phyloP scores from a whole-genome alignment of 2,797 vertebrate genomes.

The Sphaeramia orbicularis region DNA sequence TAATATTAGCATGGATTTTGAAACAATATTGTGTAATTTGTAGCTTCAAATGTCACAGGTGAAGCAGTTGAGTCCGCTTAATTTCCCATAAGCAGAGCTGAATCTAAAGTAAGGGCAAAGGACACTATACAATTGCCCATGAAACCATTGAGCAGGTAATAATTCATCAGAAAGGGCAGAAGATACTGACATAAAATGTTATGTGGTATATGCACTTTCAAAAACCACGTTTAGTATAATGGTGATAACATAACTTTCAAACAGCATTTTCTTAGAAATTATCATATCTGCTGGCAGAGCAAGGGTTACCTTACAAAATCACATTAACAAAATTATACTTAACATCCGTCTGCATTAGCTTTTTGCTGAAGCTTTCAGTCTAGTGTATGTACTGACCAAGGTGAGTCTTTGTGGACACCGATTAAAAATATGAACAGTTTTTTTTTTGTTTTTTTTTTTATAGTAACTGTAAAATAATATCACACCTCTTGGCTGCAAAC shows the following conservation, averaged over 20 bases:
- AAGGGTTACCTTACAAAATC: slow-evolving; percentile 21
- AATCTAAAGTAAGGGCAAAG: slow-evolving; percentile 46
- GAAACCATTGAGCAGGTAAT: slow-evolving; percentile 57
- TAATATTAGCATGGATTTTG: slow-evolving; percentile 4
- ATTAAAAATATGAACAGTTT: slow-evolving; percentile 16
- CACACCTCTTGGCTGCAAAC: slow-evolving; percentile 6
- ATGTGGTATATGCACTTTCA: slow-evolving; percentile 47
- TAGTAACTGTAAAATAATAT: slow-evolving; percentile 26
- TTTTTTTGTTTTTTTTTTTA: no score
- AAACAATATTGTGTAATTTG: slow-evolving; percentile 6
- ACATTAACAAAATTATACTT: slow-evolving; percentile 29
- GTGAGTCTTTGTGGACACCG: slow-evolving; percentile 9
- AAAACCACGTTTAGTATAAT: slow-evolving; percentile 44
- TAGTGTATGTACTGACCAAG: slow-evolving; percentile 26
- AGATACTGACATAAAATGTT: slow-evolving; percentile 32
- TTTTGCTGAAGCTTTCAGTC: slow-evolving; percentile 21
- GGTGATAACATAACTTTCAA: slow-evolving; percentile 36
- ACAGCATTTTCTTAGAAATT: slow-evolving; percentile 13
- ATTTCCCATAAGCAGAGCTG: slow-evolving; percentile 31
- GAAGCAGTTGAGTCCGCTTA: slow-evolving; percentile 33
- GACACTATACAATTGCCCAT: slow-evolving; percentile 45
- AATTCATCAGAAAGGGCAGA: slow-evolving; percentile 66
- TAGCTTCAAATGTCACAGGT: slow-evolving; percentile 20
- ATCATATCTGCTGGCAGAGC: not conserved
- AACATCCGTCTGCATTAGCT: slow-evolving; percentile 11